Evolutionary conservation across 2,888 invertebrate species (phyloP).

Genomic region (Melanostoma scalare): DNA sequence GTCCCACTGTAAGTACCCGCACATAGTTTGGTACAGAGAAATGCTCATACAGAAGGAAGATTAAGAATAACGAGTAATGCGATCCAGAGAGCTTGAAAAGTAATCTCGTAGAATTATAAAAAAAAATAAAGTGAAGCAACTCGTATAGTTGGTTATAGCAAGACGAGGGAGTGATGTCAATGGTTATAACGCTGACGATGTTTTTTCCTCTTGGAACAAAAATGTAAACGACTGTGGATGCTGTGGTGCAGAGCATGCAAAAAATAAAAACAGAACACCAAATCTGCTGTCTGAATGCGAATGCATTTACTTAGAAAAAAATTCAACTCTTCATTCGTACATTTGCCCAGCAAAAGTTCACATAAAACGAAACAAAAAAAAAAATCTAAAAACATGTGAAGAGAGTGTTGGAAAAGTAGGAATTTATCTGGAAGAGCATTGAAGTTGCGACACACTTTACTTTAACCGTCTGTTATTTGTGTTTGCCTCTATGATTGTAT

Average conservation of each 20-base stretch:
- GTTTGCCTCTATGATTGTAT: not conserved
- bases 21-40: conserved; percentile 28
- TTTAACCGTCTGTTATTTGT: conserved; percentile 22
- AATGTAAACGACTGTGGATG: no score
- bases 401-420: no score
- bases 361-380: no score
- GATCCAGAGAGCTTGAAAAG: conserved; percentile 49
- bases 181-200: conserved; percentile 8
- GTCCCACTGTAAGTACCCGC: conserved; percentile 26
- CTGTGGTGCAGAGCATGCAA: no score
- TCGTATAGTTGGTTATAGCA: not conserved
- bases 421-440: no score
- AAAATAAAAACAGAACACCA: no score
- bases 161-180: conserved; percentile 20
- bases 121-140: conserved; percentile 10
- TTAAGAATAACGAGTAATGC: conserved; percentile 60
- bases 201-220: not conserved
- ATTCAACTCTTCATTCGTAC: no score
- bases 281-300: no score
- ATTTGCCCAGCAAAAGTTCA: no score
- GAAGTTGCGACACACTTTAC: conserved; percentile 47
- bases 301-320: no score
- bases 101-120: conserved; percentile 50
- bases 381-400: no score
- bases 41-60: conserved; percentile 13